A percentile compares a stretch with the other conserved stretches of the same genome.
Conservation (phyloP, 2,888 invertebrate species). For the Pristionchus arcanus region DNA sequence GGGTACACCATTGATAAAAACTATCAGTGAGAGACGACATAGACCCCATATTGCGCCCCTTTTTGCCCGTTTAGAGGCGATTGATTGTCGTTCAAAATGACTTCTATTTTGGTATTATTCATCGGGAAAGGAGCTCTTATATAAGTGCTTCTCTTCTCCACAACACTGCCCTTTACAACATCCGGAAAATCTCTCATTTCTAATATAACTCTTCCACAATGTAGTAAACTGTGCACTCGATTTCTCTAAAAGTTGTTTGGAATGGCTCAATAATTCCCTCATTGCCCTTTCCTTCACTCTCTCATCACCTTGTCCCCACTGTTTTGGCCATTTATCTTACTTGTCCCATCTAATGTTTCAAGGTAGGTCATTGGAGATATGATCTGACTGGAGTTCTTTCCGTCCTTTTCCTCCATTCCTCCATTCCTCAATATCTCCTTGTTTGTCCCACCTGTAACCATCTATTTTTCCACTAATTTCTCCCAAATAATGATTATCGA, state of each 20-base stretch:
- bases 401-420: background rate
- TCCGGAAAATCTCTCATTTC: background rate
- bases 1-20: slow-evolving; percentile 8
- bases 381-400: background rate
- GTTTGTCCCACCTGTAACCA: too few relatives aligned
- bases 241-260: background rate
- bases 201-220: background rate
- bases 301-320: background rate
- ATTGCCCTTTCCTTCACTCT: background rate
- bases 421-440: too few relatives aligned
- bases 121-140: background rate
- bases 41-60: background rate
- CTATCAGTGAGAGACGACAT: slow-evolving; percentile 24
- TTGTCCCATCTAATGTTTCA: background rate
- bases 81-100: background rate
- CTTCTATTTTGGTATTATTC: background rate
- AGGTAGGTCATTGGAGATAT: background rate
- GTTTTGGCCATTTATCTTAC: background rate
- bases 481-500: too few relatives aligned
- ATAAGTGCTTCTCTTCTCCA: background rate
- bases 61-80: background rate
- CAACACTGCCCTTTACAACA: background rate
- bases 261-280: background rate
- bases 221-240: background rate
- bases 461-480: too few relatives aligned